phyloP scores from a whole-genome alignment of 1,140 invertebrate genomes.

The Ceratosolen solmsi region DNA sequence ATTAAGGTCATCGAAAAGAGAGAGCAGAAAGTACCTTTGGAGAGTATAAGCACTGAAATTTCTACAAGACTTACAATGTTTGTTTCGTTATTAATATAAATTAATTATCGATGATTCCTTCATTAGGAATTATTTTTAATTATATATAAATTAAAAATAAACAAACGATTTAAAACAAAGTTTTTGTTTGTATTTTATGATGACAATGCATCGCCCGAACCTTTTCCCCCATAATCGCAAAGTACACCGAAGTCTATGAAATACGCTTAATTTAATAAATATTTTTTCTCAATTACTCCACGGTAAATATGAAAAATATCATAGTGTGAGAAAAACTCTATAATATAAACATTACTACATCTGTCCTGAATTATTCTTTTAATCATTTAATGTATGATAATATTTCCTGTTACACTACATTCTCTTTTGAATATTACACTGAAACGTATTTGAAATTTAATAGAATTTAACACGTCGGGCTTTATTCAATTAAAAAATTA shows the following conservation, averaged over 20 bases:
- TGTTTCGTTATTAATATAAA: slow-evolving; percentile 13
- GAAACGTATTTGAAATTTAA: too few species aligned
- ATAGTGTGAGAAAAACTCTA: too few species aligned
- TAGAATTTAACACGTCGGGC: too few species aligned
- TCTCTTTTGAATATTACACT: too few species aligned
- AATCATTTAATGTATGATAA: too few species aligned
- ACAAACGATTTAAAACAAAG: slow-evolving; percentile 9
- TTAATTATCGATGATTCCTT: slow-evolving; percentile 14
- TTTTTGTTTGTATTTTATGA: neutral
- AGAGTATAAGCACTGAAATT: slow-evolving; percentile 19
- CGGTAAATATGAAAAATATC: too few species aligned
- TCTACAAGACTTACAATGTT: slow-evolving; percentile 23
- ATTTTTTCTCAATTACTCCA: too few species aligned
- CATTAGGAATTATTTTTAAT: slow-evolving; percentile 3
- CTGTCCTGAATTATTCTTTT: too few species aligned
- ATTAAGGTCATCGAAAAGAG: slow-evolving; percentile 19
- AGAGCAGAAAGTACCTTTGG: slow-evolving; percentile 24
- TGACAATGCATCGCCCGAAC: neutral
- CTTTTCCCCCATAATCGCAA: neutral
- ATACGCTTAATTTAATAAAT: too few species aligned
- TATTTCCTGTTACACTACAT: too few species aligned
- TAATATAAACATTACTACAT: too few species aligned
- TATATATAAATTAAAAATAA: slow-evolving; percentile 29
- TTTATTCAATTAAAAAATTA: too few species aligned
- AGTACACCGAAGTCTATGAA: neutral